phyloP scores from a whole-genome alignment of 2,888 invertebrate genomes.

The Panopea generosa region DNA sequence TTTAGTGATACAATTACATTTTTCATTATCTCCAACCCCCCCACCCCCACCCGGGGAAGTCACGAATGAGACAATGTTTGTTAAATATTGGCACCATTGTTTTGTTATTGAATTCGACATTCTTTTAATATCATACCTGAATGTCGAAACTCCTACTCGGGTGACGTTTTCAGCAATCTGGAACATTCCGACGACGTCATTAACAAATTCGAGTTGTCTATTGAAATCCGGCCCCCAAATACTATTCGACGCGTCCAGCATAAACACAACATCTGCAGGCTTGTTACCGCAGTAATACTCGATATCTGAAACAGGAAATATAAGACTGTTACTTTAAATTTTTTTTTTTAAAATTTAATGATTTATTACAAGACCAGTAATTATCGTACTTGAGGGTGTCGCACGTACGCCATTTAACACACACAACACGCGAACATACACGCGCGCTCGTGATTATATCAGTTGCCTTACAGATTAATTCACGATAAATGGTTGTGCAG shows the following conservation, averaged over 20 bases:
- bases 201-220: conserved; percentile 77
- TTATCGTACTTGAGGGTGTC: not conserved
- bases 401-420: not conserved
- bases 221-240: conserved; percentile 80
- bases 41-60: too few relatives aligned
- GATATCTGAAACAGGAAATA: conserved; percentile 54
- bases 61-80: too few relatives aligned
- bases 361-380: not conserved
- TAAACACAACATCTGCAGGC: conserved; percentile 76
- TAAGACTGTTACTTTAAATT: too few relatives aligned
- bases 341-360: not conserved
- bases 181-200: conserved; percentile 77
- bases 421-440: not conserved
- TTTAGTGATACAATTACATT: too few relatives aligned
- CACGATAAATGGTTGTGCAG: too few relatives aligned
- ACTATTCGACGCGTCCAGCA: conserved; percentile 77
- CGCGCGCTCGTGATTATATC: not conserved
- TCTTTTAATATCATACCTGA: conserved; percentile 37
- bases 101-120: too few relatives aligned
- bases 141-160: conserved; percentile 79
- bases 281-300: conserved; percentile 71
- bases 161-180: conserved; percentile 74
- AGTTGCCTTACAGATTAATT: too few relatives aligned
- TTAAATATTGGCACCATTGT: too few relatives aligned
- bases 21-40: too few relatives aligned